Base-by-base conservation (phyloP, 2,888 invertebrate species). In the Hypomecis atomaria region DNA sequence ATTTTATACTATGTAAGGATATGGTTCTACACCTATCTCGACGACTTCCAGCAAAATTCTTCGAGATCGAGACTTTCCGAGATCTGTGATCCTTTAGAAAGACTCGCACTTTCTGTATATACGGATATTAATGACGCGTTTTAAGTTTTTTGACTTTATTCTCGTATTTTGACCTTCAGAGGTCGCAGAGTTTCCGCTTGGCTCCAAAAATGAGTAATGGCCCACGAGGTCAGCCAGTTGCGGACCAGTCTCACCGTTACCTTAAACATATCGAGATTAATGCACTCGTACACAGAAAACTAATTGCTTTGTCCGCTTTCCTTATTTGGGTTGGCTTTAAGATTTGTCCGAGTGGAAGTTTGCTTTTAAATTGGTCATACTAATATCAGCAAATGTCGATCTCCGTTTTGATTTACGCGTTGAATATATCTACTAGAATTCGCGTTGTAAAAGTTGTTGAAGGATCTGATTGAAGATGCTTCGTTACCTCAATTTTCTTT, bases 131-230 rank as follows among this genome's bases (percentile, higher is more conserved):
- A 49, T n/a, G 36, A 36, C 37, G n/a, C 33, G 6, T 48, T n/a
- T 52, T 13, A 37, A 13, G 6, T 23, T 23, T 10, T 23, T 10
- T 52, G 23, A 10, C 40, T 52, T n/a, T 23, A 47, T 56, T 33
- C 6, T 47, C 37, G 36, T 10, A 10, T n/a, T 42, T 38, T 70
- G 72, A 49, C 71, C 72, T 72, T 72, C 63, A 4, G 53, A 69
- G 72, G 68, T 70, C 66, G 55, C 11, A 37, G 44, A 48, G 59
- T 63, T 57, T 69, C 69, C 65, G 65, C 36, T 45, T 52, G 65
- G 42, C 61, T 57, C 50, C 55, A 34, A 37, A 47, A 56, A 45
- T 52, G 45, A 56, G 10, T 64, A 59, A 56, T 64, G 45, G 38
- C 34, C 9, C 7, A n/a, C 59, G 59, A 64, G 59, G 54, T 6